Base-by-base conservation (phyloP, 2,888 invertebrate species). In the Trachelus tabidus region DNA sequence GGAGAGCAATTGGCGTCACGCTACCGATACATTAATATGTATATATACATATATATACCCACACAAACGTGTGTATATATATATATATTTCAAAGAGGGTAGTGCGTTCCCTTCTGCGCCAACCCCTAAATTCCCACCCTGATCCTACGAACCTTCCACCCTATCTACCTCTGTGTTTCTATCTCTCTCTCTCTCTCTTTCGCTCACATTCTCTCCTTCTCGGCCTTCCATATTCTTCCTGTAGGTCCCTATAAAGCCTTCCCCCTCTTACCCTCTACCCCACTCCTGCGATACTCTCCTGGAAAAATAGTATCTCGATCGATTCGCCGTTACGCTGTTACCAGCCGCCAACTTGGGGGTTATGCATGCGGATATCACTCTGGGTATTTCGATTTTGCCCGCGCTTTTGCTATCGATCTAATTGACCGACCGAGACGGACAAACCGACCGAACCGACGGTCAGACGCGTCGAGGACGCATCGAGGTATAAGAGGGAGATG, bases 1-100 rank as follows among this genome's bases (percentile, higher is more conserved):
- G 83, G 86, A 87, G 84, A 86, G 82, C 73, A 83, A 79, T 76
- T 56, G 56, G 56, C 56, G 56, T 56, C 56, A 56, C 56, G 56
- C 56, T 56, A 56, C 40, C 40, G 40, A 40, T 40, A 40, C 15
- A 56, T 56, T 23, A 9, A 56, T 23, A 6, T 40, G 1, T 40
- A 0, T 40, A 1, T 23, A 40, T 23, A 40, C 23, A 23, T 56
- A 9, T 40, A 15, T 40, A 6, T 40, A 40, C 1, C 12, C 12
- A 37, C 12, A 37, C 4, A 37, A 37, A 15, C 12, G 12, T 37
- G 1, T 40, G 6, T 40, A 40, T 15, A 40, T 23, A 15, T 40
- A 56, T 56, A 23, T 56, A 56, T 56, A 56, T 9, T 56, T 6
- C 23, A 9, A 9, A 56, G 56, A 56, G 56, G 56, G 56, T 56